A percentile compares a stretch with the other conserved stretches of the same genome.
Evolutionary conservation across 2,113 vertebrate species (phyloP).

Genomic region (Grantiella picta): DNA sequence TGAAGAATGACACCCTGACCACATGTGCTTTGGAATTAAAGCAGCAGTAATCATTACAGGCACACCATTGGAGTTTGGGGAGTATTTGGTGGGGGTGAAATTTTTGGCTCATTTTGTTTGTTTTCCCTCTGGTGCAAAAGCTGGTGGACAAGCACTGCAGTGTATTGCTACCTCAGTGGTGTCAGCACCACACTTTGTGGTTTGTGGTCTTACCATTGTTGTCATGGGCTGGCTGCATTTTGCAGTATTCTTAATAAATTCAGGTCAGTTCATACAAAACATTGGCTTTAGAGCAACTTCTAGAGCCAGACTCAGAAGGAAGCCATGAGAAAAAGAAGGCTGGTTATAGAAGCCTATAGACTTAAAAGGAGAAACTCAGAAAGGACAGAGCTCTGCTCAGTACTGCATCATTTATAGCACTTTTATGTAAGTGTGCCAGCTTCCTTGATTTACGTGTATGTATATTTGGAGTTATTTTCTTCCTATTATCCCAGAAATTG

Average conservation of each 20-base stretch:
- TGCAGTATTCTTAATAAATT: not conserved
- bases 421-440: not conserved
- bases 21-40: not conserved
- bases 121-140: not conserved
- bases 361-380: not conserved
- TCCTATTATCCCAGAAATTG: not conserved
- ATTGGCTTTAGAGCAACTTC: not conserved
- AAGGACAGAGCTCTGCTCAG: not conserved
- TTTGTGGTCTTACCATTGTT: not conserved
- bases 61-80: not conserved
- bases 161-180: not conserved
- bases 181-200: not conserved
- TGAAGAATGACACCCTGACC: not conserved
- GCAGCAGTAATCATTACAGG: not conserved
- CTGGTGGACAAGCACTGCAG: not conserved
- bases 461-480: slow-evolving; percentile 33
- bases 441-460: slow-evolving; percentile 5
- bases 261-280: not conserved
- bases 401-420: not conserved
- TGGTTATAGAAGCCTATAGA: not conserved
- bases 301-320: not conserved
- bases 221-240: not conserved
- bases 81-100: not conserved
- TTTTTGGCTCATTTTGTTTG: not conserved
- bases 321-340: not conserved